These are phyloP conservation scores for Eulacestoma nigropectus DNA, from an alignment of 2,113 vertebrate genomes.

Conservation along the genomic window DNA sequence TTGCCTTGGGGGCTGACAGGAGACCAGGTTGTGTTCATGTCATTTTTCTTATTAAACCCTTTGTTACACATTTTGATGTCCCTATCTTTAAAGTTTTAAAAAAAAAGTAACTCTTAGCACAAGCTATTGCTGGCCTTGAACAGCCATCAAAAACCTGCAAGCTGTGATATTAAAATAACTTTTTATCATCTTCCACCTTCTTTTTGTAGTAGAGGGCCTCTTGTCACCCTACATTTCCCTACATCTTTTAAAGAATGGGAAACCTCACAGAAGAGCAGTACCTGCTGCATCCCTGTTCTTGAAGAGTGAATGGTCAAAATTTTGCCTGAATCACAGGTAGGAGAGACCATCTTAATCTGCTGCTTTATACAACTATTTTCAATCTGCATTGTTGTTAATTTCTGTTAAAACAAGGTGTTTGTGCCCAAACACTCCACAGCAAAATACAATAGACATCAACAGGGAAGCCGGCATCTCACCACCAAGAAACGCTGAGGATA, in stretches of 20 bases:
- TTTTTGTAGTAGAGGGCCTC: not conserved
- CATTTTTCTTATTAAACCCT: accelerated
- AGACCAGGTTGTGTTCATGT: not conserved
- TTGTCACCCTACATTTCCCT: not conserved
- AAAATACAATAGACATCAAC: accelerated
- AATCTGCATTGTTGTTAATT: not conserved
- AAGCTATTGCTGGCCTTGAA: not conserved
- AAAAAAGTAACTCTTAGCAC: not conserved
- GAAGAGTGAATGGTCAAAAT: not conserved
- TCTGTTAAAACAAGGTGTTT: not conserved
- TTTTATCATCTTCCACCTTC: not conserved
- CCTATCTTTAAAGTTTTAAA: not conserved
- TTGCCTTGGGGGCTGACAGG: not conserved
- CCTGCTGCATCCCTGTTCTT: not conserved
- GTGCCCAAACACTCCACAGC: not conserved
- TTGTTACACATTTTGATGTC: not conserved
- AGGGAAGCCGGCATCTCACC: not conserved
- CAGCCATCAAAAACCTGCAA: not conserved
- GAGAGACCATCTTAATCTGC: not conserved
- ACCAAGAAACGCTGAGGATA: not conserved
- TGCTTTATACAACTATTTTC: not conserved
- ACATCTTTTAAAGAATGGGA: not conserved
- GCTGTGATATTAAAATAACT: not conserved
- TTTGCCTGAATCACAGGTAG: not conserved
- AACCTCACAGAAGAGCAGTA: not conserved